These are phyloP conservation scores for Ricordea florida DNA, from an alignment of 92 coral and sea anemone species.

Conservation along the genomic window DNA sequence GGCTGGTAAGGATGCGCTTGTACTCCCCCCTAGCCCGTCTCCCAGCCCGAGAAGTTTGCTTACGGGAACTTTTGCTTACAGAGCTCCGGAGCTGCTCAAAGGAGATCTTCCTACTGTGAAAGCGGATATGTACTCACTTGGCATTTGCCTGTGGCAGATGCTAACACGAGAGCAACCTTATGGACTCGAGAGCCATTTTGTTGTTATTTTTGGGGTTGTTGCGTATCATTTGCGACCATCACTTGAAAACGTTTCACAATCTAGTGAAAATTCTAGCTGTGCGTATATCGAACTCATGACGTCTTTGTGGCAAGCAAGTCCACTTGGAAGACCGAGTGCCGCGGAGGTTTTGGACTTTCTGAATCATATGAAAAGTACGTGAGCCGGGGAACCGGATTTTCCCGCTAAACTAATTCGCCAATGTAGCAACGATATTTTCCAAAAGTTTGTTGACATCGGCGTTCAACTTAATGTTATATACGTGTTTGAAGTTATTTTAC, in stretches of 20 bases:
- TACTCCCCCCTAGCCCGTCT: conserved; percentile 71
- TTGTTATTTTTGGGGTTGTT: conserved; percentile 94
- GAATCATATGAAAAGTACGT: conserved; percentile 14
- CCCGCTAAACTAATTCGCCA: background rate
- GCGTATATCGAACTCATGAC: conserved; percentile 74
- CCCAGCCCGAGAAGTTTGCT: conserved; percentile 70
- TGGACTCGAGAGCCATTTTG: conserved; percentile 87
- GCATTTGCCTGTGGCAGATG: conserved; percentile 94
- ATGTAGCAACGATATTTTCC: background rate
- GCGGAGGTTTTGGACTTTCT: conserved; percentile 59
- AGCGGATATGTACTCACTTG: conserved; percentile 93
- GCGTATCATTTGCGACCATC: conserved; percentile 88
- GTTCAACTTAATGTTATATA: too few species aligned
- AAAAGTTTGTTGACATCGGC: too few species aligned
- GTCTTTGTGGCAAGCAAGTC: conserved; percentile 80
- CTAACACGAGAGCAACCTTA: conserved; percentile 89
- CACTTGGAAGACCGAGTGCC: conserved; percentile 69
- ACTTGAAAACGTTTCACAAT: conserved; percentile 43
- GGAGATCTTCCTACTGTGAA: conserved; percentile 83
- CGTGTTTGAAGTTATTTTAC: too few species aligned
- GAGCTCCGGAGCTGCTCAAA: conserved; percentile 90
- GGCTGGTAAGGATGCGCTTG: conserved; percentile 40
- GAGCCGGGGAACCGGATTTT: background rate
- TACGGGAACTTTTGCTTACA: conserved; percentile 91
- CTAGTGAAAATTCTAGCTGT: conserved; percentile 14